phyloP scores from a whole-genome alignment of 2,113 vertebrate genomes.

The Seriola rivoliana region DNA sequence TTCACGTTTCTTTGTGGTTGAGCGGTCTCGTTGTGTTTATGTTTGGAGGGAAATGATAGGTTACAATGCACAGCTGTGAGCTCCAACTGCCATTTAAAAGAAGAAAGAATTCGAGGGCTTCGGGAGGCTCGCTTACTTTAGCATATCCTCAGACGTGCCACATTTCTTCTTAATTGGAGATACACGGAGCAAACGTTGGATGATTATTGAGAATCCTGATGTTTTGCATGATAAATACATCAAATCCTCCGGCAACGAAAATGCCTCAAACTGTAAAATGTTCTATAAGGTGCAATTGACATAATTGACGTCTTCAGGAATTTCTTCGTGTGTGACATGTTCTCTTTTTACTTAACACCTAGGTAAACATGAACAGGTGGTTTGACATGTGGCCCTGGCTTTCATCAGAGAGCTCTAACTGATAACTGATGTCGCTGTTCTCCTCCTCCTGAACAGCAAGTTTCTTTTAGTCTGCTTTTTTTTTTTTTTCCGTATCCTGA shows the following conservation, averaged over 20 bases:
- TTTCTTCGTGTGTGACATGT: neutral
- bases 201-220: neutral
- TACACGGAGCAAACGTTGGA: neutral
- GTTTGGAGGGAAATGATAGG: constrained; percentile 60
- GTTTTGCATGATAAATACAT: neutral
- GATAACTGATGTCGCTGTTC: constrained; percentile 37
- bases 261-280: neutral
- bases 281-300: constrained; percentile 10
- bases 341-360: neutral
- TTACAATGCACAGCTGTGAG: constrained; percentile 9
- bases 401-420: constrained; percentile 63
- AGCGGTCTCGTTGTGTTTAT: constrained; percentile 40
- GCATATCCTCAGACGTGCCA: constrained; percentile 9
- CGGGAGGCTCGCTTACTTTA: neutral
- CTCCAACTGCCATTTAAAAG: constrained; percentile 34
- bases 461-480: constrained; percentile 21
- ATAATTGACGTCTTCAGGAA: constrained; percentile 1
- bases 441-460: constrained; percentile 16
- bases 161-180: constrained; percentile 30
- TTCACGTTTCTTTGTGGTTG: constrained; percentile 20
- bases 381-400: constrained; percentile 21
- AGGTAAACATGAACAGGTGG: neutral
- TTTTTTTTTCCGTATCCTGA: constrained; percentile 47
- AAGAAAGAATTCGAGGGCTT: constrained; percentile 13
- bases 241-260: neutral